phyloP scores from a whole-genome alignment of 2,797 vertebrate species.

The Cirrhinus mrigala region DNA sequence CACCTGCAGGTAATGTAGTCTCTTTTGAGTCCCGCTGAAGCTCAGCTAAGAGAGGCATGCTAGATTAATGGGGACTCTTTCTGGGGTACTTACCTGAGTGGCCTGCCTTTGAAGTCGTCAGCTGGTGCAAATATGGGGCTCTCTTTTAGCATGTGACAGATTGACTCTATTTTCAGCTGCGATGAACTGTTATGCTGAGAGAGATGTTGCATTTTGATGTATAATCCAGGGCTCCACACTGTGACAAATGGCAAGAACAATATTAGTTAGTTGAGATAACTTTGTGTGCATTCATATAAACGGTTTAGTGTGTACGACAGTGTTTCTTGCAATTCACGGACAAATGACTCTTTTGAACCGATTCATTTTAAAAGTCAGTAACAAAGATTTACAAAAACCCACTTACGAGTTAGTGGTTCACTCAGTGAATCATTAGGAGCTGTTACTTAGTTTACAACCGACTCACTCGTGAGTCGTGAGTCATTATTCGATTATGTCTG shows the following conservation, averaged over 20 bases:
- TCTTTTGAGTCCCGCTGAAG: neutral
- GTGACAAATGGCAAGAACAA: neutral
- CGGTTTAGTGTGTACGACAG: neutral
- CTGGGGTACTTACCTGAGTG: conserved; percentile 44
- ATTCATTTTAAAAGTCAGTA: neutral
- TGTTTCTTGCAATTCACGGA: neutral
- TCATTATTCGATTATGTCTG: neutral
- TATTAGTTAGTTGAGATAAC: neutral
- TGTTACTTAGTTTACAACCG: neutral
- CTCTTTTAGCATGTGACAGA: conserved; percentile 42
- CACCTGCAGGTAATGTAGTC: conserved; percentile 29
- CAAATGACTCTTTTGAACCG: neutral
- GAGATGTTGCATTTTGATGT: conserved; percentile 21
- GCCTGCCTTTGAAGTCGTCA: conserved; percentile 50
- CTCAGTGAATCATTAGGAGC: neutral
- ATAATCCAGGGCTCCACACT: conserved; percentile 9
- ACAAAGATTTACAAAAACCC: neutral
- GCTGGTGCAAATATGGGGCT: conserved; percentile 32
- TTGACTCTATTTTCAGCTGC: conserved; percentile 44
- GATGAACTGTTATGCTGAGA: conserved; percentile 9
- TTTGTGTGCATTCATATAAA: neutral
- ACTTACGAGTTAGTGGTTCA: neutral
- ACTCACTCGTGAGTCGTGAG: neutral
- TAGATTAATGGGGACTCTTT: conserved; percentile 44
- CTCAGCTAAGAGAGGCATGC: conserved; percentile 17